Evolutionary conservation across 2,797 vertebrate genomes (phyloP).

Genomic region (Mareca penelope): DNA sequence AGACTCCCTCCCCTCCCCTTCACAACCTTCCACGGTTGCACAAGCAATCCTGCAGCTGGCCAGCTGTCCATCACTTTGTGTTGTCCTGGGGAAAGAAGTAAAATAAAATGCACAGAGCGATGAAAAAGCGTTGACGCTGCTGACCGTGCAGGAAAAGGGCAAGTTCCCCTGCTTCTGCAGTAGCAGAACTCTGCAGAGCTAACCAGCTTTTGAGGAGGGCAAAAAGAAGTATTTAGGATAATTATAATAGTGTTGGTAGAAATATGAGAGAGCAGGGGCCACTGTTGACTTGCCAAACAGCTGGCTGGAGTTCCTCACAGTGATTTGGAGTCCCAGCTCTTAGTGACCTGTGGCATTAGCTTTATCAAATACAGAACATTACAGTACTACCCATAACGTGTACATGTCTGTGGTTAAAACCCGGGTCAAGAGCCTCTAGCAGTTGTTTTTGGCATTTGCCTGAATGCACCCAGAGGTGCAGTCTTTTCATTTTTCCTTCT

Average conservation of each 20-base stretch:
- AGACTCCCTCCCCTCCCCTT: neutral
- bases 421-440: neutral
- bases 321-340: neutral
- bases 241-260: neutral
- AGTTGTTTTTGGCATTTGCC: neutral
- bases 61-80: neutral
- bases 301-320: neutral
- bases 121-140: neutral
- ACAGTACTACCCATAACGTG: rapidly evolving
- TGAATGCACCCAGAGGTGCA: neutral
- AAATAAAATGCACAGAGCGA: neutral
- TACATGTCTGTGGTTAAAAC: neutral
- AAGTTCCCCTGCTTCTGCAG: neutral
- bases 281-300: neutral
- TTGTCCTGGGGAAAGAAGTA: neutral
- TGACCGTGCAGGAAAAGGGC: neutral
- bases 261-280: neutral
- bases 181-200: neutral
- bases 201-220: neutral
- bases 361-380: neutral
- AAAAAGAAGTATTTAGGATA: neutral
- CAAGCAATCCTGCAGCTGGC: conserved; percentile 5
- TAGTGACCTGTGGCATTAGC: neutral
- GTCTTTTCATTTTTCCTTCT: neutral
- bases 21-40: neutral